Percentiles rank a stretch among this genome's conserved stretches.
Conservation (phyloP, 2,888 invertebrate genomes). For the Gasteruption jaculator region DNA sequence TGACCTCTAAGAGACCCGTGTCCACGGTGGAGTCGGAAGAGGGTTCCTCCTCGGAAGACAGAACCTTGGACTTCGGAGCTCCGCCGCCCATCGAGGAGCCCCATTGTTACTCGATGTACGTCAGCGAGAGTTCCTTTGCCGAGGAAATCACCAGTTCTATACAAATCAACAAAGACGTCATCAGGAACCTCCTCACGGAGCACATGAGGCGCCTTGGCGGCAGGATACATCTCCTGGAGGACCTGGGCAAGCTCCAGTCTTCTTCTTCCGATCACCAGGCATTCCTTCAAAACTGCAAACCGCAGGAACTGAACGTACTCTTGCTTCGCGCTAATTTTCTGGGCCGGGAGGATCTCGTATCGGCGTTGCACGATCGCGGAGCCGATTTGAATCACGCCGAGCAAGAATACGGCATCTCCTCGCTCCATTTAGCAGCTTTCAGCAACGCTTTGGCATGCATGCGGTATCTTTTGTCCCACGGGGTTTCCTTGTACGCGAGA, state of each 20-base stretch:
- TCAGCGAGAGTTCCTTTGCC: constrained; percentile 75
- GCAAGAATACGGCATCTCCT: constrained; percentile 67
- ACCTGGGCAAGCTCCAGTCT: constrained; percentile 67
- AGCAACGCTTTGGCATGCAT: constrained; percentile 72
- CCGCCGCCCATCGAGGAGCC: constrained; percentile 72
- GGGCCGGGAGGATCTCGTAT: constrained; percentile 65
- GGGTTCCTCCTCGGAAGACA: constrained; percentile 26
- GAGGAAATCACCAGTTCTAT: constrained; percentile 45
- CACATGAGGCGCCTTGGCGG: constrained; percentile 69
- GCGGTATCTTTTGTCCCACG: constrained; percentile 64
- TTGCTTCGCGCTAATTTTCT: constrained; percentile 73
- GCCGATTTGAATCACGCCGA: constrained; percentile 70
- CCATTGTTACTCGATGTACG: constrained; percentile 63
- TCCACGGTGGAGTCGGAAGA: constrained; percentile 25
- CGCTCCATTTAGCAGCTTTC: constrained; percentile 74
- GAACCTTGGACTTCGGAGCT: constrained; percentile 72
- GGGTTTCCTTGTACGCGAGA: constrained; percentile 66
- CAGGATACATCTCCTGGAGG: constrained; percentile 65
- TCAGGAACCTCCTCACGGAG: constrained; percentile 70
- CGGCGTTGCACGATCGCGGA: constrained; percentile 62
- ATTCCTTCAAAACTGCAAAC: constrained; percentile 58
- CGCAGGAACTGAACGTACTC: constrained; percentile 67
- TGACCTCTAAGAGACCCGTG: constrained; percentile 23
- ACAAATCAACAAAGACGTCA: constrained; percentile 57
- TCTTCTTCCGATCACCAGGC: constrained; percentile 56